A percentile compares a stretch with the other conserved stretches of the same genome.
phyloP scores from a whole-genome alignment of 1,140 invertebrate genomes.

The Bombus waltoni region DNA sequence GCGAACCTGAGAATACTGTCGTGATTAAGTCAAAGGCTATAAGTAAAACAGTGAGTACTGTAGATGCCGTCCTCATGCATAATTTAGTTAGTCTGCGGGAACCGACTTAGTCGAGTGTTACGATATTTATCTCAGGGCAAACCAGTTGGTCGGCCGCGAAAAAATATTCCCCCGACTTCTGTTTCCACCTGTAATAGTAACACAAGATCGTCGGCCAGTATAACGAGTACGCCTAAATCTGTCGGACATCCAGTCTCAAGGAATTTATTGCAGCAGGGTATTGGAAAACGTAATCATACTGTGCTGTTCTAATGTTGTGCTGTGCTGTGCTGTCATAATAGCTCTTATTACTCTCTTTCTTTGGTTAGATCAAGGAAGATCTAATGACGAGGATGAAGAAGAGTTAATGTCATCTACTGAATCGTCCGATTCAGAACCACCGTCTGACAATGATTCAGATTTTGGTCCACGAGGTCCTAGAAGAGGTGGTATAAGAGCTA shows the following conservation, averaged over 20 bases:
- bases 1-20: constrained; percentile 12
- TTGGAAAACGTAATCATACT: constrained; percentile 47
- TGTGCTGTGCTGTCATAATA: too few species aligned
- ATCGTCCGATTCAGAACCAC: constrained; percentile 77
- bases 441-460: constrained; percentile 80
- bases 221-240: constrained; percentile 59
- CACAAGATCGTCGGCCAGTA: constrained; percentile 27
- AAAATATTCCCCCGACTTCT: constrained; percentile 5
- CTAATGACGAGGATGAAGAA: constrained; percentile 67
- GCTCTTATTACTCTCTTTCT: background rate
- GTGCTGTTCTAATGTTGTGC: too few species aligned
- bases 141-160: constrained; percentile 60
- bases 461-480: constrained; percentile 78
- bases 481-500: constrained; percentile 71
- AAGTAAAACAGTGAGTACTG: constrained; percentile 44
- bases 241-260: constrained; percentile 31
- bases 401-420: constrained; percentile 70
- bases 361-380: constrained; percentile 46
- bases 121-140: constrained; percentile 42
- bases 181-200: constrained; percentile 22
- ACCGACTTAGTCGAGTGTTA: background rate
- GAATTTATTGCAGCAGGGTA: constrained; percentile 50
- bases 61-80: background rate
- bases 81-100: background rate
- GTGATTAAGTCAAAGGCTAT: constrained; percentile 40